These are phyloP conservation scores for Anorthoa munda DNA, from an alignment of 2,888 invertebrate species.

Conservation along the genomic window DNA sequence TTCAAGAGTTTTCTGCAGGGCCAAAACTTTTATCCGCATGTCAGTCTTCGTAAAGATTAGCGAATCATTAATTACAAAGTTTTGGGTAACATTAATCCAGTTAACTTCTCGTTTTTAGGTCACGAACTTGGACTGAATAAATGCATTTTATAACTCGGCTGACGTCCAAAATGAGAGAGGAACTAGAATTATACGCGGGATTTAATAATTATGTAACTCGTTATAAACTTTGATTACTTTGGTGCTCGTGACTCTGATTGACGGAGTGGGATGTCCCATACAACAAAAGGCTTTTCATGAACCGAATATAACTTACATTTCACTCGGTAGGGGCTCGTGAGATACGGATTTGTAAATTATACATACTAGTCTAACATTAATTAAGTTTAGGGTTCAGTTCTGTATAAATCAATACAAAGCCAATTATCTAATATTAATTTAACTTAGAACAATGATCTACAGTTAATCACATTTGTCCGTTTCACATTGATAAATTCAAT, in stretches of 20 bases:
- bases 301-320: constrained; percentile 53
- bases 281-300: constrained; percentile 67
- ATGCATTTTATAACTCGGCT: constrained; percentile 68
- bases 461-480: constrained; percentile 18
- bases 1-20: constrained; percentile 49
- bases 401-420: constrained; percentile 17
- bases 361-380: constrained; percentile 23
- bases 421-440: constrained; percentile 22
- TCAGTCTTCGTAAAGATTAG: constrained; percentile 80
- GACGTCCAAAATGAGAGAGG: constrained; percentile 49
- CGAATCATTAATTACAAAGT: constrained; percentile 83
- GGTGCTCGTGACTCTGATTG: constrained; percentile 71
- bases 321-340: constrained; percentile 23
- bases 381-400: constrained; percentile 18
- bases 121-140: constrained; percentile 69
- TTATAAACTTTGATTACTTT: constrained; percentile 78
- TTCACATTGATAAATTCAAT: constrained; percentile 37
- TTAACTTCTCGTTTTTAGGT: constrained; percentile 75
- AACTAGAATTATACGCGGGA: constrained; percentile 53
- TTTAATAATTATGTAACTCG: constrained; percentile 74
- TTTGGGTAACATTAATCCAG: constrained; percentile 77
- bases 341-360: constrained; percentile 36
- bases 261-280: constrained; percentile 64
- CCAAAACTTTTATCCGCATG: constrained; percentile 72
- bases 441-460: constrained; percentile 16